Conservation (phyloP, 2,888 invertebrate genomes). For the Microctonus brassicae region DNA sequence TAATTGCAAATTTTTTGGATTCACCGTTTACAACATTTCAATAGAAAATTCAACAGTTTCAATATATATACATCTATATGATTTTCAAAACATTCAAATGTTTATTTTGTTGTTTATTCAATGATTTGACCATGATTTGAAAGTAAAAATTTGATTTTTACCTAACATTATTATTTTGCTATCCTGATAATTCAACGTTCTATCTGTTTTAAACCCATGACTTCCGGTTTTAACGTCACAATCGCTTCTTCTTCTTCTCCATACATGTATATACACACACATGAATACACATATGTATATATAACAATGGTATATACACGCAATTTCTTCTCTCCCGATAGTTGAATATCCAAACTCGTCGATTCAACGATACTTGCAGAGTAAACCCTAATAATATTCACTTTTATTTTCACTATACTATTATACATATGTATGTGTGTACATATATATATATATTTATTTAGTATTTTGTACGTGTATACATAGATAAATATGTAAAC, state of each 20-base stretch:
- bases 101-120: conserved; percentile 30
- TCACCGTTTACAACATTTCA: conserved; percentile 54
- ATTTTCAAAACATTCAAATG: conserved; percentile 21
- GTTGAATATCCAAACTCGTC: conserved; percentile 42
- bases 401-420: background rate
- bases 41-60: conserved; percentile 27
- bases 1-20: conserved; percentile 58
- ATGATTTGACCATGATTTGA: conserved; percentile 21
- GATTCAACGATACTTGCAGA: conserved; percentile 38
- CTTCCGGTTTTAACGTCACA: conserved; percentile 50
- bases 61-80: background rate
- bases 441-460: background rate
- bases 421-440: background rate
- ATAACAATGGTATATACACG: background rate
- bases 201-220: conserved; percentile 63
- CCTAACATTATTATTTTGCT: conserved; percentile 40
- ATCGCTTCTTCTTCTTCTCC: too few species aligned
- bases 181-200: conserved; percentile 57
- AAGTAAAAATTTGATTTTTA: background rate
- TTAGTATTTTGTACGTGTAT: too few species aligned
- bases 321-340: conserved; percentile 44
- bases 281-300: background rate
- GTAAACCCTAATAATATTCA: background rate
- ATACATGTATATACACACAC: background rate
- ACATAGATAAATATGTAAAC: too few species aligned